Evolutionary conservation across 2,888 invertebrate species (phyloP), one percentile per base, ranked within the genome.

Genomic region (Pristionchus arcanus): DNA sequence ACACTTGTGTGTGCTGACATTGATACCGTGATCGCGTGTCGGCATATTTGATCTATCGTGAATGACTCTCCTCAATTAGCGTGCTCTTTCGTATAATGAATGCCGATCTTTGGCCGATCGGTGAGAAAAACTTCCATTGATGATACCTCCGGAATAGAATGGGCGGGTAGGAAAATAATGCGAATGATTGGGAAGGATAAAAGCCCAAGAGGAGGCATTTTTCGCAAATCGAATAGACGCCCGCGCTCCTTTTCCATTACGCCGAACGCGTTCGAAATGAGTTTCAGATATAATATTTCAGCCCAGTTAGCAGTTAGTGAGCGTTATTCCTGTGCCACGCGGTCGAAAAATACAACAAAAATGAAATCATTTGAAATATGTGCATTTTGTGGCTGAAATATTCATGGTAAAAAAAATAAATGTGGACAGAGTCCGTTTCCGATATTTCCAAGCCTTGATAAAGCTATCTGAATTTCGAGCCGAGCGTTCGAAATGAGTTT

Each of bases 21-120:
- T 49, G 81, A 81, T 81, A 81, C 81, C n/a, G 34, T 16, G n/a
- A 81, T 81, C 81, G 81, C 81, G 81, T 81, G 81, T 34, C 34
- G n/a, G 16, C 53, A 53, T 81, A 81, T 81, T 81, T 81, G 81
- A 81, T 81, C 81, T 42, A 42, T 25, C 42, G 25, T 42, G 9
- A 5, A 21, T 77, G 16, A 37, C 74, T 42, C 74, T 74, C 74
- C 37, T 74, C 25, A 21, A 74, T 74, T 42, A 9, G 37, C 74
- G 42, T 25, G 37, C 3, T 74, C 1, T 74, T 37, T 74, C 37
- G 25, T 9, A n/a, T 37, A 21, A 31, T 28, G 71, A 31, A 71
- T 13, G 31, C 31, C 1, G 71, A 34, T 74, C 74, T 15, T 74
- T 37, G 25, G 21, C 31, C 68, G 19, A 31, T 25, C 3, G 19